A percentile compares a stretch with the other conserved stretches of the same genome.
Evolutionary conservation across 2,113 vertebrate species (phyloP).

Genomic region (Ptilorrhoa leucosticta): DNA sequence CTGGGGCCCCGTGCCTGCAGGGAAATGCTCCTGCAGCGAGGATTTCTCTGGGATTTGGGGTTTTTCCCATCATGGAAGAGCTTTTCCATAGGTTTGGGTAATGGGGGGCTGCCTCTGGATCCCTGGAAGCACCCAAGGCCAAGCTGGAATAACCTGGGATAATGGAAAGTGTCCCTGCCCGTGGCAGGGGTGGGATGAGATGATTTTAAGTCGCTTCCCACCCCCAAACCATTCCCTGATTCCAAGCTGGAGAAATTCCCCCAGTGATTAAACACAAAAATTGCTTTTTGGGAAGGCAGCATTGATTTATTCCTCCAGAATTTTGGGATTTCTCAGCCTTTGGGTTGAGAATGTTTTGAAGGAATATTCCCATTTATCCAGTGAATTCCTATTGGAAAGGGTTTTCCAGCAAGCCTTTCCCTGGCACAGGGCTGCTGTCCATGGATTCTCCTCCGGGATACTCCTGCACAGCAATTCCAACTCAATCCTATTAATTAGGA

Average conservation of each 20-base stretch:
- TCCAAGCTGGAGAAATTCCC: neutral
- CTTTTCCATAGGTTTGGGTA: fast-evolving
- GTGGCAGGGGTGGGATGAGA: neutral
- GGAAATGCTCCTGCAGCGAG: fast-evolving
- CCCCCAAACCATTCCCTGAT: neutral
- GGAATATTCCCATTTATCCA: neutral
- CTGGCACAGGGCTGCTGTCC: neutral
- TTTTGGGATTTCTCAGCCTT: neutral
- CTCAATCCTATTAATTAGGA: neutral
- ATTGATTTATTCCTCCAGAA: fast-evolving
- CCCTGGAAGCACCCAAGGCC: neutral
- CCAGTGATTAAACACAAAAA: fast-evolving
- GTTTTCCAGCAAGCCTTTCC: neutral
- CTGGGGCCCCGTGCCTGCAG: neutral
- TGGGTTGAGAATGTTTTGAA: neutral
- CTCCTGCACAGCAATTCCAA: neutral
- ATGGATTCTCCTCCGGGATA: neutral
- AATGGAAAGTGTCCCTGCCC: neutral
- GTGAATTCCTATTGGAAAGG: neutral
- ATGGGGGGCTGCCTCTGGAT: neutral
- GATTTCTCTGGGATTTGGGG: neutral
- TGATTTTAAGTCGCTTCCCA: neutral
- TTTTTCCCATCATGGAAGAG: neutral
- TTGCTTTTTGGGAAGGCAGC: neutral
- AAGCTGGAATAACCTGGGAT: neutral